Evolutionary conservation across 37 sponge, comb jelly and placozoan species (phyloP).

Genomic region (Bolinopsis microptera): DNA sequence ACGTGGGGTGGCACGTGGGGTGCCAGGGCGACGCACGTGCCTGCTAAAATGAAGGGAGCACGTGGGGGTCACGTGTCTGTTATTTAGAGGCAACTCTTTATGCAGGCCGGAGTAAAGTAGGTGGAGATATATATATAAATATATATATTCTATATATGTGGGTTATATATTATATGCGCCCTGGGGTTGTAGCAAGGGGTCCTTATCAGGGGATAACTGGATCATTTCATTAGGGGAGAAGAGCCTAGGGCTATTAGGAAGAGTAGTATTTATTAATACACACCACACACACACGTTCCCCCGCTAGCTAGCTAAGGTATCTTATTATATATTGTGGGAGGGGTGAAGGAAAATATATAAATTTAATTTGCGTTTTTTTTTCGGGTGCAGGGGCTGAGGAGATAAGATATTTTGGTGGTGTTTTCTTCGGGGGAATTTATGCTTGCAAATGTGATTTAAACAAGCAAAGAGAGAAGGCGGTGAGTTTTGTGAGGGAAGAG

Average conservation of each 20-base stretch:
- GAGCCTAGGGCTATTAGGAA: not conserved
- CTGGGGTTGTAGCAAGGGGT: not conserved
- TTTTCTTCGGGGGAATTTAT: not conserved
- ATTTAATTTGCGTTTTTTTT: not conserved
- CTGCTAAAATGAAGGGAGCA: not conserved
- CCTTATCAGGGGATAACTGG: conserved; percentile 19
- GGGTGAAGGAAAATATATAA: not conserved
- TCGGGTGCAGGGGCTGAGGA: not conserved
- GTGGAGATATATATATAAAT: not conserved
- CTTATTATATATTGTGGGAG: not conserved
- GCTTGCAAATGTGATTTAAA: too few relatives aligned
- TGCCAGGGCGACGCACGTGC: too few relatives aligned
- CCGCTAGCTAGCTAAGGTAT: too few relatives aligned
- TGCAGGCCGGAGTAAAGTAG: not conserved
- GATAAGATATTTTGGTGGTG: not conserved
- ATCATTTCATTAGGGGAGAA: conserved; percentile 5
- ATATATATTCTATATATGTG: not conserved
- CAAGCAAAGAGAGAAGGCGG: too few relatives aligned
- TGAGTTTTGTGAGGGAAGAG: too few relatives aligned
- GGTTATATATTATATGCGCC: not conserved
- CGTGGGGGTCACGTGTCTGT: not conserved
- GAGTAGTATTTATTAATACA: not conserved
- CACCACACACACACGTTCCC: not conserved
- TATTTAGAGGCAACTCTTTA: conserved; percentile 4
- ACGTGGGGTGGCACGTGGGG: not conserved